Percentiles rank a stretch among this genome's conserved stretches.
phyloP scores from a whole-genome alignment of 30 jellyfish, hydroid and myxozoan species.

The Chrysaora quinquecirrha region DNA sequence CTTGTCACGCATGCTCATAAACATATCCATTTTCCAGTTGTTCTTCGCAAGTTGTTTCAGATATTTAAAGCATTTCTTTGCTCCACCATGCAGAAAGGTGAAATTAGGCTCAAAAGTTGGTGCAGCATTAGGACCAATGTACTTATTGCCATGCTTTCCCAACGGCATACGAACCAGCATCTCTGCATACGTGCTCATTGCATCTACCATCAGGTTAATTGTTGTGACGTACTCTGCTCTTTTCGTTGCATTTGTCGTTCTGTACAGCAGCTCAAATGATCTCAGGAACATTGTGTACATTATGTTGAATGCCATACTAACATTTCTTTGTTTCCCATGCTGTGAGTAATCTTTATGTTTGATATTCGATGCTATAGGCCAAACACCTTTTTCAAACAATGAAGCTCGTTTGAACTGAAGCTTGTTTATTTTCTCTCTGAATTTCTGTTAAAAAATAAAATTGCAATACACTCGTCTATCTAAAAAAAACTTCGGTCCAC shows the following conservation, averaged over 20 bases:
- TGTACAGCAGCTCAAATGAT: slow-evolving; percentile 1
- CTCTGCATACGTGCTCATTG: not conserved
- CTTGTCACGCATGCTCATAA: not conserved
- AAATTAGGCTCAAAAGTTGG: slow-evolving; percentile 46
- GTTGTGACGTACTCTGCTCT: not conserved
- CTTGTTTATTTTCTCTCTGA: not conserved
- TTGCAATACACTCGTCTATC: too few species aligned
- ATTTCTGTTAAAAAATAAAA: not conserved
- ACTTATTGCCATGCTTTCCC: slow-evolving; percentile 3
- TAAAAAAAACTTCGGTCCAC: too few species aligned
- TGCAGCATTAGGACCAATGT: slow-evolving; percentile 40
- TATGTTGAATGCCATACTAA: slow-evolving; percentile 30
- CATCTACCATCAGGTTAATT: slow-evolving; percentile 9
- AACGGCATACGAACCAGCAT: slow-evolving; percentile 35
- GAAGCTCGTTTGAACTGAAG: not conserved
- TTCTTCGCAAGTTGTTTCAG: not conserved
- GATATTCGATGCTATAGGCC: slow-evolving; percentile 36
- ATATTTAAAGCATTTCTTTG: not conserved
- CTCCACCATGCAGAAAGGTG: not conserved
- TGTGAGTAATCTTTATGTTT: slow-evolving; percentile 18
- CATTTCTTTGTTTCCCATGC: slow-evolving; percentile 2
- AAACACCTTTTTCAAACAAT: slow-evolving; percentile 19
- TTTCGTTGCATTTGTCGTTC: not conserved
- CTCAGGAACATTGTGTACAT: slow-evolving; percentile 29
- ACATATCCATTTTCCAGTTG: slow-evolving; percentile 1